These are phyloP conservation scores for Chironomus tepperi DNA, from an alignment of 1,140 invertebrate genomes.

Conservation along the genomic window DNA sequence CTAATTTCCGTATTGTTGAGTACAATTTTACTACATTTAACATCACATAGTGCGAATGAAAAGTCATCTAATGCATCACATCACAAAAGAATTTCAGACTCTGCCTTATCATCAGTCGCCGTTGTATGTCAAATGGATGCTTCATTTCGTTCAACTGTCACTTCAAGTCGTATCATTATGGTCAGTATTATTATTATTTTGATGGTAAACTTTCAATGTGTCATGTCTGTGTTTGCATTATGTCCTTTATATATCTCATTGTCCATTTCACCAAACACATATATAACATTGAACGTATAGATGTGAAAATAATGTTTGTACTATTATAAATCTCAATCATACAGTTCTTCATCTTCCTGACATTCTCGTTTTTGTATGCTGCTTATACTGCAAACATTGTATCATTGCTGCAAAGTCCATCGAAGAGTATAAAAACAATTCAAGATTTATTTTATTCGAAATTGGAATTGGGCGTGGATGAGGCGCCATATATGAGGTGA, in stretches of 20 bases:
- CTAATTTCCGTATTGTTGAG: neutral
- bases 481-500: slow-evolving; percentile 37
- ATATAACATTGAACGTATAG: neutral
- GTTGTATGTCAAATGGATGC: slow-evolving; percentile 26
- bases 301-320: neutral
- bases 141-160: slow-evolving; percentile 26
- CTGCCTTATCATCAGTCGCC: slow-evolving; percentile 22
- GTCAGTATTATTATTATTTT: slow-evolving; percentile 12
- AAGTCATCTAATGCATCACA: neutral
- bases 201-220: neutral
- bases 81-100: slow-evolving; percentile 14
- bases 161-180: slow-evolving; percentile 30
- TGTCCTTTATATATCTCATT: too few relatives aligned
- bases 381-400: slow-evolving; percentile 44
- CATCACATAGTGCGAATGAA: neutral
- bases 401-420: slow-evolving; percentile 42
- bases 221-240: too few relatives aligned
- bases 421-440: slow-evolving; percentile 39
- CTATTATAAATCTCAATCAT: neutral
- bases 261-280: too few relatives aligned
- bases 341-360: slow-evolving; percentile 27
- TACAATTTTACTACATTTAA: slow-evolving; percentile 25
- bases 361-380: slow-evolving; percentile 34
- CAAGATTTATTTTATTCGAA: slow-evolving; percentile 39
- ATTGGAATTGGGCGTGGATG: slow-evolving; percentile 34